Evolutionary conservation across 2,797 vertebrate species (phyloP).

Genomic region (Odontamblyopus rebecca): DNA sequence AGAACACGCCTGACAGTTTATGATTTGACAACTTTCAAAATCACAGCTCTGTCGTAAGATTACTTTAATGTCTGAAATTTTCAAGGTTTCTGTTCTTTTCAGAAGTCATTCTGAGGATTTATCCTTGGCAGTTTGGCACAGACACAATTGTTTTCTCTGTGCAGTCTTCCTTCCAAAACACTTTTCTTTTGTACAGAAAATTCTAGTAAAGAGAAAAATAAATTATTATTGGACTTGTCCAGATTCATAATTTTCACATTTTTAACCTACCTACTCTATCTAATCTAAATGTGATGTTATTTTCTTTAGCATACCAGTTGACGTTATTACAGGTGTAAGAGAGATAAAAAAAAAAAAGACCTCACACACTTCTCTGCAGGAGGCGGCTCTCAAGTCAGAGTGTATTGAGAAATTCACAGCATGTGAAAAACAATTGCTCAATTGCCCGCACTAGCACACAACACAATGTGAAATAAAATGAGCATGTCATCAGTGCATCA

Average conservation of each 20-base stretch:
- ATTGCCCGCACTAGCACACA: neutral
- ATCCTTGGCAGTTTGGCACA: constrained; percentile 5
- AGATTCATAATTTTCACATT: no score
- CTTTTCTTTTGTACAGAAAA: neutral
- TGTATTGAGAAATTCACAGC: neutral
- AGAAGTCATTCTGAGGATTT: constrained; percentile 3
- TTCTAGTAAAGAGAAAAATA: neutral
- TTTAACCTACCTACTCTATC: no score
- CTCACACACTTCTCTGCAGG: neutral
- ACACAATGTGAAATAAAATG: neutral
- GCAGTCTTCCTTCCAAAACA: neutral
- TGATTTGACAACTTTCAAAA: constrained; percentile 10
- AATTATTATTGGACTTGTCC: neutral
- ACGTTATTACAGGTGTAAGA: neutral
- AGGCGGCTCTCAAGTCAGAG: neutral
- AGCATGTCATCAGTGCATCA: neutral
- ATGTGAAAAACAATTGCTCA: neutral
- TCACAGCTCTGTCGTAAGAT: neutral
- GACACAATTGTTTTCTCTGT: neutral
- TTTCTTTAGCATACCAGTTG: neutral
- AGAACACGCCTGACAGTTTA: constrained; percentile 1
- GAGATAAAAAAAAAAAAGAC: neutral
- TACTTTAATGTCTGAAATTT: constrained; percentile 8
- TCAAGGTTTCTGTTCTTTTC: constrained; percentile 5
- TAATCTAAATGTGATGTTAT: no score